A percentile compares a stretch with the other conserved stretches of the same genome.
Evolutionary conservation across 2,888 invertebrate species (phyloP).

Genomic region (Melikaiella ostensackeni): DNA sequence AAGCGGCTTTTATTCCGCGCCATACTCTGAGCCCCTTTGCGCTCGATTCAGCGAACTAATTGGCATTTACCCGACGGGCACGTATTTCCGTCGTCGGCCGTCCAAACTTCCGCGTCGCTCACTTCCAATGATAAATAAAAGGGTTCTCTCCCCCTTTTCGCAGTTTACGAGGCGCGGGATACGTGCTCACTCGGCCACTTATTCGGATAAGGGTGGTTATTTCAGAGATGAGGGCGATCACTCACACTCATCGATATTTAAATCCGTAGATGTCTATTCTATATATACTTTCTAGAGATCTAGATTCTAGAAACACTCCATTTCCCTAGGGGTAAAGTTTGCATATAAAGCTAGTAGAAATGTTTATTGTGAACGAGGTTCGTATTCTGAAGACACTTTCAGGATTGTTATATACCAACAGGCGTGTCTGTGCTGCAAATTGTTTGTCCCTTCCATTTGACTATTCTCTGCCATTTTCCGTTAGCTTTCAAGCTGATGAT

Average conservation of each 20-base stretch:
- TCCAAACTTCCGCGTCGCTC: conserved; percentile 65
- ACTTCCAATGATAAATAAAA: conserved; percentile 65
- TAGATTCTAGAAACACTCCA: not conserved
- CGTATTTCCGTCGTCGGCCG: conserved; percentile 61
- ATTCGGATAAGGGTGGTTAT: conserved; percentile 46
- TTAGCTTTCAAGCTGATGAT: not conserved
- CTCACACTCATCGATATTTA: conserved; percentile 19
- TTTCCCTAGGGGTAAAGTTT: not conserved
- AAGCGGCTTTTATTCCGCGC: conserved; percentile 58
- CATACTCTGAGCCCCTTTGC: conserved; percentile 53
- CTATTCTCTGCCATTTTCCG: not conserved
- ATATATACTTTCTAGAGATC: not conserved
- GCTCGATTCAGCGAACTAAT: conserved; percentile 66
- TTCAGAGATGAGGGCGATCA: conserved; percentile 35
- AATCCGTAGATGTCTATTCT: conserved; percentile 18
- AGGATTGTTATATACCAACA: not conserved
- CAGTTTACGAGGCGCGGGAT: conserved; percentile 56
- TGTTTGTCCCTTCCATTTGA: not conserved
- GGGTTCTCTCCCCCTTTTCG: conserved; percentile 55
- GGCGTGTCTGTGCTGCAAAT: not conserved
- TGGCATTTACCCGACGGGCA: conserved; percentile 64
- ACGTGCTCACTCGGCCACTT: conserved; percentile 59
- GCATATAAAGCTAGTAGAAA: not conserved
- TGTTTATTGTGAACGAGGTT: not conserved
- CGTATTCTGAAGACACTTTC: not conserved